Evolutionary conservation across 2,797 vertebrate genomes (phyloP), one percentile per base, ranked within the genome.

Genomic region (Emydoidea blandingii): DNA sequence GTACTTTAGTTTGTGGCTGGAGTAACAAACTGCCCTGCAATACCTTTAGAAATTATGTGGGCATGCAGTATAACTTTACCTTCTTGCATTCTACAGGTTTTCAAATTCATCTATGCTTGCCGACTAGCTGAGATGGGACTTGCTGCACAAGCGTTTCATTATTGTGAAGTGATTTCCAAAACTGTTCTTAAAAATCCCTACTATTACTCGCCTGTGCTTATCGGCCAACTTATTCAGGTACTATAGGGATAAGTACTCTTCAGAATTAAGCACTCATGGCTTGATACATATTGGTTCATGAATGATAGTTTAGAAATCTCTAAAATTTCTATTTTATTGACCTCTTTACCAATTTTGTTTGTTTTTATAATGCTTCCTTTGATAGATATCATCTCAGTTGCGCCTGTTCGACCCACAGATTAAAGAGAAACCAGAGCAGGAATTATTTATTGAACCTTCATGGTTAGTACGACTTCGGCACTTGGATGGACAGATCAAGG

Each of bases 21-120:
- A 72, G 52, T 86, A 29, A 9, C 50, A 90, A 19, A 15, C 12
- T 91, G 18, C 37, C 12, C 87, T 59, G 50, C 78, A 27, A 19
- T 62, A 5, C 3, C 44, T 18, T 7, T 41, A 12, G 49, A 52
- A 41, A 23, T 47, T 27, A 59, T 83, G 57, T 74, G 18, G 16
- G 29, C 9, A 0, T 6, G 31, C 4, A 5, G 0, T 90, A 3
- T 34, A 34, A 1, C 53, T 23, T 59, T 44, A 44, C 27, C 44
- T 91, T 12, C 27, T 72, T 76, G 5, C 29, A 2, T 89, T 78
- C 44, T 27, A 0, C 95, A 99, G 99, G 99, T 99, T 92, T 99
- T 99, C 94, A 99, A 99, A 92, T 99, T 99, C 97, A 99, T 99
- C 97, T 99, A 99, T 81, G 99, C 99, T 44, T 99, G 99, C 95